phyloP scores from a whole-genome alignment of 2,797 vertebrate genomes.

The Pantherophis alleghaniensis region DNA sequence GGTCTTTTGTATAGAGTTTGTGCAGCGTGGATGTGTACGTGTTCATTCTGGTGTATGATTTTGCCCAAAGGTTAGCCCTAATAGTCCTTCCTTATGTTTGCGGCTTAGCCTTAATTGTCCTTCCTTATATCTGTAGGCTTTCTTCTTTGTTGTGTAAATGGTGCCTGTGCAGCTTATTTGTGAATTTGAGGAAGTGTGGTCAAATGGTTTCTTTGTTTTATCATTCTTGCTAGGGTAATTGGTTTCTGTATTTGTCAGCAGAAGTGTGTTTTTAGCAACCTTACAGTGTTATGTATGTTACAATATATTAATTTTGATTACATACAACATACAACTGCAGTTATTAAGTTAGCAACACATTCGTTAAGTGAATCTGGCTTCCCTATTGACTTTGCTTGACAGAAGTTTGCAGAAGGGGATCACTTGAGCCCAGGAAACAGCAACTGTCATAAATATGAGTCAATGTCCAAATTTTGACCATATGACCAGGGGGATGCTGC shows the following conservation, averaged over 20 bases:
- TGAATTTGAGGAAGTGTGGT: not conserved
- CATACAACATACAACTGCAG: not conserved
- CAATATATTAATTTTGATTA: not conserved
- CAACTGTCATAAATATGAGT: no score
- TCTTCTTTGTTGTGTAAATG: not conserved
- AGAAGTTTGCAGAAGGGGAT: not conserved
- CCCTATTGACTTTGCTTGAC: not conserved
- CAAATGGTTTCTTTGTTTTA: not conserved
- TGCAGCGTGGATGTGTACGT: not conserved
- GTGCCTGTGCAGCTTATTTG: not conserved
- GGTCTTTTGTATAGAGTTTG: not conserved
- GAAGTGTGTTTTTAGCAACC: not conserved
- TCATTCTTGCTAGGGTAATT: not conserved
- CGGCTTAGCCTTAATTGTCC: not conserved
- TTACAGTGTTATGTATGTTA: not conserved
- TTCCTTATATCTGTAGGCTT: not conserved
- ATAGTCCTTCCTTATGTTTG: not conserved
- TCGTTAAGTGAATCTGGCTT: not conserved
- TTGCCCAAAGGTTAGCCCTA: not conserved
- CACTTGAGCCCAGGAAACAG: no score
- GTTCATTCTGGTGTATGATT: not conserved
- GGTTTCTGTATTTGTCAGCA: not conserved
- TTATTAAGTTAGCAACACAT: not conserved
- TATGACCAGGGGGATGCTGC: not conserved
- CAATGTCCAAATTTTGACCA: no score